These are phyloP conservation scores for Lomographa bimaculata DNA, from an alignment of 2,888 invertebrate genomes.

Conservation along the genomic window DNA sequence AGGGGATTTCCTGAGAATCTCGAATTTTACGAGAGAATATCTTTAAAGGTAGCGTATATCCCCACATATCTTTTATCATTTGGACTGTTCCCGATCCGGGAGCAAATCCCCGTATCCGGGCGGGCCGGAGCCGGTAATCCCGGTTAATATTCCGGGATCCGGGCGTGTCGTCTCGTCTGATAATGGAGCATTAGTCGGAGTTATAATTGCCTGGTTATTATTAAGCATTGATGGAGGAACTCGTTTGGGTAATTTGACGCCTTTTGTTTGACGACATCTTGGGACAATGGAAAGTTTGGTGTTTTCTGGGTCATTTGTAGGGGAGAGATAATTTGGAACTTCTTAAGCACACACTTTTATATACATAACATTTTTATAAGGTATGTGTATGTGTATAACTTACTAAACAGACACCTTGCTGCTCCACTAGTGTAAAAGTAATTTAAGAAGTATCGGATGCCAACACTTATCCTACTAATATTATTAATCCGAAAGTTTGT, in stretches of 20 bases:
- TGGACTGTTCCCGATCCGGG: conserved; percentile 71
- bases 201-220: conserved; percentile 73
- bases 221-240: conserved; percentile 51
- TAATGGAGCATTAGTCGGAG: conserved; percentile 71
- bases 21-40: conserved; percentile 23
- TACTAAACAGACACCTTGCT: no score
- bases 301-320: conserved; percentile 16
- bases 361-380: no score
- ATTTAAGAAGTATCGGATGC: no score
- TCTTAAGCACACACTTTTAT: not conserved
- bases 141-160: conserved; percentile 74
- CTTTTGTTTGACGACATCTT: conserved; percentile 35
- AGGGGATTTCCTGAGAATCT: conserved; percentile 19
- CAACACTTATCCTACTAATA: no score
- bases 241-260: conserved; percentile 37
- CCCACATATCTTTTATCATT: conserved; percentile 77
- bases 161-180: conserved; percentile 43
- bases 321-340: no score
- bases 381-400: no score
- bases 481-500: no score
- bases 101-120: conserved; percentile 81
- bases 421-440: no score
- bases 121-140: conserved; percentile 75
- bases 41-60: conserved; percentile 30
- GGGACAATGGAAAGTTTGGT: conserved; percentile 20